A percentile compares a stretch with the other conserved stretches of the same genome.
phyloP scores from a whole-genome alignment of 1,140 invertebrate species.

The Triops cancriformis region DNA sequence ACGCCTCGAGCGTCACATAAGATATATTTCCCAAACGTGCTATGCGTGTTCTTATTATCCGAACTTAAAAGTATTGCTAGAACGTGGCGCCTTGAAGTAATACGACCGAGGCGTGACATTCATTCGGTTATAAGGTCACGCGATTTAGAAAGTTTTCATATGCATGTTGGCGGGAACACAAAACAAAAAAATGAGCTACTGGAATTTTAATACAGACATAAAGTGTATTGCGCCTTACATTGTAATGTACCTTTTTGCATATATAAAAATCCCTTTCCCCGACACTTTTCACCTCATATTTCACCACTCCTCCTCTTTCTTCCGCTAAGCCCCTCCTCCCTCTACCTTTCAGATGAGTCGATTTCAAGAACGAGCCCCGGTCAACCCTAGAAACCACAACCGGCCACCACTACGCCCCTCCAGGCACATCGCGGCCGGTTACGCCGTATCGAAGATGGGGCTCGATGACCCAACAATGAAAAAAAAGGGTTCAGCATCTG shows the following conservation, averaged over 20 bases:
- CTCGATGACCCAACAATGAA: background rate
- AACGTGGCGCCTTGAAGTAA: background rate
- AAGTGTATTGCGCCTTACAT: background rate
- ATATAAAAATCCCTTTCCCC: background rate
- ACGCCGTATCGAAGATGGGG: background rate
- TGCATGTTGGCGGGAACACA: background rate
- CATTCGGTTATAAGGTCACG: background rate
- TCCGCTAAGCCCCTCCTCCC: background rate
- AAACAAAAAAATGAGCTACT: background rate
- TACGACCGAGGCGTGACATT: constrained; percentile 4
- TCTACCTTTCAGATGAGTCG: background rate
- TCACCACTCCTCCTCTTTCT: background rate
- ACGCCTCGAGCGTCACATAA: background rate
- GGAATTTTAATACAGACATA: background rate
- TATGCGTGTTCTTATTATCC: background rate
- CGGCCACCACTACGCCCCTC: background rate
- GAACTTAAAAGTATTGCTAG: background rate
- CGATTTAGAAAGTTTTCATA: background rate
- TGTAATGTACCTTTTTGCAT: no score
- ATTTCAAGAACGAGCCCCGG: background rate
- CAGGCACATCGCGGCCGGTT: background rate
- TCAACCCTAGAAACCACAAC: background rate
- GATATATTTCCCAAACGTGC: background rate
- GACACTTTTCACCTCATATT: background rate
- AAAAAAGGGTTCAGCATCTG: background rate